Evolutionary conservation across 1,140 invertebrate genomes (phyloP), one percentile per base, ranked within the genome.

Genomic region (Drosophila sucinea): DNA sequence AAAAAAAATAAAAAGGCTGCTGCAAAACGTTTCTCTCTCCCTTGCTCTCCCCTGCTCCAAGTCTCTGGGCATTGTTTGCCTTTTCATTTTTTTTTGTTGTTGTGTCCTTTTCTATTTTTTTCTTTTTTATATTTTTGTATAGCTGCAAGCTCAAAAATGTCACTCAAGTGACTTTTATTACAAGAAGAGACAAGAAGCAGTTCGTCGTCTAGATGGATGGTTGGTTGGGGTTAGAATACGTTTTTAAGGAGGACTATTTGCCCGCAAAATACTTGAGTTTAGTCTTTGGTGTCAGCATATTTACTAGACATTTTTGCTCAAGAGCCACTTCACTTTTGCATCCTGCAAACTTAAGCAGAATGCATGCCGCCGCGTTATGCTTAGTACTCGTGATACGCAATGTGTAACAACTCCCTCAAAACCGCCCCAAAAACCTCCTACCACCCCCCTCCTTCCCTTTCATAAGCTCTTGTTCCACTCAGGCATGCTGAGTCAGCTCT

Each of bases 131-230:
- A 10, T 44, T 44, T 51, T 51, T 51, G 7, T 64, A 82, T 87
- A 60, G 83, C 83, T 82, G 77, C 80, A 89, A 70, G 83, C 83
- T 87, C 77, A 73, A 89, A 87, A 89, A 87, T 87, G 83, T 87
- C 83, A 87, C 80, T 89, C 77, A 74, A 89, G 80, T 83, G 84
- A 87, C 84, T 87, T 87, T 89, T 87, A 87, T 87, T 87, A 78
- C 69, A 30, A 17, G 17, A 17, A 17, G 66, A 65, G 56, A 71
- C 68, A 67, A 67, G 60, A 62, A 54, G 44, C 44, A 62, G 54
- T 67, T 38, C 44, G 55, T 17, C 40, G 17, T 17, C 17, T 17
- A 17, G 17, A 17, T 63, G 44, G n/a, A 33, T 33, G 3, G 3
- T 1, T 30, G 41, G 17, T n/a, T 27, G 3, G 51, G 17, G 17